phyloP scores from a whole-genome alignment of 1,140 invertebrate species.

The Mylabris phalerata region DNA sequence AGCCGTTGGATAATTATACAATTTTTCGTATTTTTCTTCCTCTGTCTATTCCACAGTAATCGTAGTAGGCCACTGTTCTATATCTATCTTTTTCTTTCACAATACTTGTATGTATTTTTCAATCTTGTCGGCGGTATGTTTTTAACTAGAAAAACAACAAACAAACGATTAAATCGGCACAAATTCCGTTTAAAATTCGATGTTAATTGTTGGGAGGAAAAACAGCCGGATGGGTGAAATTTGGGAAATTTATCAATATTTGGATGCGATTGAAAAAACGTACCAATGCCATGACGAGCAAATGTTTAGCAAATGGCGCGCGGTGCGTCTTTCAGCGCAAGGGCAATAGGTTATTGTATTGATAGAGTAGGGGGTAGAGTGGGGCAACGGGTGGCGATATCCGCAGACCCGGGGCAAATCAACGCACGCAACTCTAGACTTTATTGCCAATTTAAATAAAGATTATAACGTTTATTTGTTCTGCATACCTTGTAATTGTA shows the following conservation, averaged over 20 bases:
- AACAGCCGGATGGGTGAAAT: too few relatives aligned
- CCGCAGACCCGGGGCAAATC: constrained; percentile 23
- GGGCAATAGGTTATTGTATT: constrained; percentile 31
- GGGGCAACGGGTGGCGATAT: constrained; percentile 5
- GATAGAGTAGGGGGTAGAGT: constrained; percentile 15
- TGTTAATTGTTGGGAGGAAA: too few relatives aligned
- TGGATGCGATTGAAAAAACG: constrained; percentile 26
- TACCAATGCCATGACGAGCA: constrained; percentile 43
- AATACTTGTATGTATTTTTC: not conserved
- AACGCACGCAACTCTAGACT: constrained; percentile 7
- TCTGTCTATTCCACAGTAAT: not conserved
- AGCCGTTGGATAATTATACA: not conserved
- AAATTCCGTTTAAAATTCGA: too few relatives aligned
- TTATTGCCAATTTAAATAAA: not conserved
- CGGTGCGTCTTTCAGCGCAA: constrained; percentile 34
- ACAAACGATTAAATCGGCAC: too few relatives aligned
- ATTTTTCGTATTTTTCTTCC: not conserved
- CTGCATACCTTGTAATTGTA: not conserved
- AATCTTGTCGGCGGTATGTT: too few relatives aligned
- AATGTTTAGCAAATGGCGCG: constrained; percentile 46
- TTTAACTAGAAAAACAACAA: too few relatives aligned
- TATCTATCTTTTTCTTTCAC: not conserved
- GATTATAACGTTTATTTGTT: not conserved
- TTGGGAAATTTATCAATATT: too few relatives aligned
- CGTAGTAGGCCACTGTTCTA: not conserved